phyloP scores from a whole-genome alignment of 2,113 vertebrate genomes.

The Xiphorhynchus elegans region DNA sequence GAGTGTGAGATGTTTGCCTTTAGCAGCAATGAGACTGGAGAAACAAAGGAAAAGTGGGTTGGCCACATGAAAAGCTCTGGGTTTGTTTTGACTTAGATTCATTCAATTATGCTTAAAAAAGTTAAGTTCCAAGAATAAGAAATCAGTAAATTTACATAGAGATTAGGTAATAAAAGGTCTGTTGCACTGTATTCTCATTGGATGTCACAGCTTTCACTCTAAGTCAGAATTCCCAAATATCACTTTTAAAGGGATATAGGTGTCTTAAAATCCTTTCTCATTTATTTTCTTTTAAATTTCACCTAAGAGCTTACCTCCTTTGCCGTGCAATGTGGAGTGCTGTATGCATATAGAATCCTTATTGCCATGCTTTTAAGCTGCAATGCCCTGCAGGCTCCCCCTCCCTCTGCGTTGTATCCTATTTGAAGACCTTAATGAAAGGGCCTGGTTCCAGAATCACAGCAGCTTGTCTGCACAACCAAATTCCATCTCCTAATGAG shows the following conservation, averaged over 20 bases:
- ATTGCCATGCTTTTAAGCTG: constrained; percentile 19
- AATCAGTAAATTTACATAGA: constrained; percentile 48
- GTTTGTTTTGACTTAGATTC: constrained; percentile 34
- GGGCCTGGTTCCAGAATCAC: constrained; percentile 55
- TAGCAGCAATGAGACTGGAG: neutral
- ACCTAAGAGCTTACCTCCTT: neutral
- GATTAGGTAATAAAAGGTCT: constrained; percentile 52
- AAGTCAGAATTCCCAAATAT: constrained; percentile 23
- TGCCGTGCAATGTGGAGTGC: neutral
- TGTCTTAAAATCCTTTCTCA: neutral
- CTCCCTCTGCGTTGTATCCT: constrained; percentile 43
- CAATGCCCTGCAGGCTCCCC: constrained; percentile 30
- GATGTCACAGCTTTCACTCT: neutral
- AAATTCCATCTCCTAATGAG: constrained; percentile 78
- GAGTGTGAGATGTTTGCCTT: neutral
- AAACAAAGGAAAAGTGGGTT: neutral
- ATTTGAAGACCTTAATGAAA: constrained; percentile 77
- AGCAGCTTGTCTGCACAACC: constrained; percentile 59
- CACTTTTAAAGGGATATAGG: constrained; percentile 2
- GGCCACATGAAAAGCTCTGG: neutral
- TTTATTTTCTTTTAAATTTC: constrained; percentile 33
- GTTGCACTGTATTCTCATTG: constrained; percentile 19
- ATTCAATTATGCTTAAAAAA: constrained; percentile 23
- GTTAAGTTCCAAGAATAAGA: constrained; percentile 11
- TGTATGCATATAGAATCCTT: constrained; percentile 28